These are phyloP conservation scores for Castor canadensis DNA, from an alignment of 2,113 vertebrate genomes.

Conservation along the genomic window DNA sequence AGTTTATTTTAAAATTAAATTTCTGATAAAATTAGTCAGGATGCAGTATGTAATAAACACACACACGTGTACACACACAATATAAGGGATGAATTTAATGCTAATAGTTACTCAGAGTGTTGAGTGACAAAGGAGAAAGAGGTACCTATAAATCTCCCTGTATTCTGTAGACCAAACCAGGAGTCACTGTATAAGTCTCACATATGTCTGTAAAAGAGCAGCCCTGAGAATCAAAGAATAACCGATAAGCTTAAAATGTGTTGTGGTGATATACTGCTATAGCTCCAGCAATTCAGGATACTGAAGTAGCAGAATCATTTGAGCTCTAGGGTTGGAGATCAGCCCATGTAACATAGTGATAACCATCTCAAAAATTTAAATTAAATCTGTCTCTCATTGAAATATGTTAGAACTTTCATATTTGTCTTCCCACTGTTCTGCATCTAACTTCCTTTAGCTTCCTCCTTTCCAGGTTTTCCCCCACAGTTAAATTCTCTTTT, in stretches of 20 bases:
- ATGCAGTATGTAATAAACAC: too few relatives aligned
- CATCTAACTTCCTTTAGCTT: background rate
- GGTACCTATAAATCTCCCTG: background rate
- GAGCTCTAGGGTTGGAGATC: too few relatives aligned
- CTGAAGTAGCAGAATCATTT: too few relatives aligned
- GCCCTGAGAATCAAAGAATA: too few relatives aligned
- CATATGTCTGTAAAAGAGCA: too few relatives aligned
- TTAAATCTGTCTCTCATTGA: background rate
- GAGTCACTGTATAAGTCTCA: accelerated
- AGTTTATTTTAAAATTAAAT: background rate
- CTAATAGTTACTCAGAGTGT: too few relatives aligned
- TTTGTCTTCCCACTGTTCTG: background rate
- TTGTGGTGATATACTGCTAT: too few relatives aligned
- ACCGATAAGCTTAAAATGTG: too few relatives aligned
- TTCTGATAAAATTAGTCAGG: background rate
- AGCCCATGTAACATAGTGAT: too few relatives aligned
- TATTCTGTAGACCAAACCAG: background rate
- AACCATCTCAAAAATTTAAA: too few relatives aligned
- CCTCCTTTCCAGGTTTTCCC: background rate
- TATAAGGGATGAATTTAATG: background rate
- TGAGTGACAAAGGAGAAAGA: background rate
- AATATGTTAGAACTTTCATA: background rate
- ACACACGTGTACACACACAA: too few relatives aligned
- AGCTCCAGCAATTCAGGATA: too few relatives aligned
- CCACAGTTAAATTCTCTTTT: background rate